These are phyloP conservation scores for Falco peregrinus DNA, from an alignment of 2,797 vertebrate species.

Conservation along the genomic window DNA sequence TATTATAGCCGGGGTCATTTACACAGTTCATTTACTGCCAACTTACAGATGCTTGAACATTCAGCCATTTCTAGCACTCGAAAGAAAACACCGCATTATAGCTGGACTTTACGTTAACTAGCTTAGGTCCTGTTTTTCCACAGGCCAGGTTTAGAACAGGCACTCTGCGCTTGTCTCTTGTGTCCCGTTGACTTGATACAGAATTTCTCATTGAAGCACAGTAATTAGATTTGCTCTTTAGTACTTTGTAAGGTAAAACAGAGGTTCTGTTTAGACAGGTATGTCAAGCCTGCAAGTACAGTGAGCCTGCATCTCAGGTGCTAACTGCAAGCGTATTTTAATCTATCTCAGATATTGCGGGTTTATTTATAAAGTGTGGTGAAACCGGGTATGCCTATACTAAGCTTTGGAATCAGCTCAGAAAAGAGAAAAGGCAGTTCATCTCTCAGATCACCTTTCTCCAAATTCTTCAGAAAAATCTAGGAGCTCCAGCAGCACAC, in stretches of 20 bases:
- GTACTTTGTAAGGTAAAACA: constrained; percentile 46
- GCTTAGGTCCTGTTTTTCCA: constrained; percentile 49
- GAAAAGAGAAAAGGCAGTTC: not conserved
- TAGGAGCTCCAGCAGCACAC: accelerated
- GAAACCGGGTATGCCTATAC: not conserved
- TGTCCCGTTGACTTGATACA: constrained; percentile 7
- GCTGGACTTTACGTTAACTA: constrained; percentile 29
- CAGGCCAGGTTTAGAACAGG: not conserved
- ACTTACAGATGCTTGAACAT: not conserved
- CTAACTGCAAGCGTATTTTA: not conserved
- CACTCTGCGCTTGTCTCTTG: not conserved
- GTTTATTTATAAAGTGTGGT: not conserved
- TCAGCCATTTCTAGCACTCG: constrained; percentile 18
- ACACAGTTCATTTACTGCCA: constrained; percentile 34
- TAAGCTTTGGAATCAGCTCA: not conserved
- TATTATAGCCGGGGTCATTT: not conserved
- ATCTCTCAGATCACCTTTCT: not conserved
- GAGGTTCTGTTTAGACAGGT: not conserved
- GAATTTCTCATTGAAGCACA: constrained; percentile 29
- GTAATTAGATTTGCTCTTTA: constrained; percentile 62
- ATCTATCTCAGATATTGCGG: not conserved
- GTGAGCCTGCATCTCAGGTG: not conserved
- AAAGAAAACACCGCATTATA: constrained; percentile 35
- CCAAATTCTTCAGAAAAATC: not conserved
- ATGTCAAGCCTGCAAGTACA: not conserved